Evolutionary conservation across 2,797 vertebrate genomes (phyloP).

Genomic region (Merluccius polli): DNA sequence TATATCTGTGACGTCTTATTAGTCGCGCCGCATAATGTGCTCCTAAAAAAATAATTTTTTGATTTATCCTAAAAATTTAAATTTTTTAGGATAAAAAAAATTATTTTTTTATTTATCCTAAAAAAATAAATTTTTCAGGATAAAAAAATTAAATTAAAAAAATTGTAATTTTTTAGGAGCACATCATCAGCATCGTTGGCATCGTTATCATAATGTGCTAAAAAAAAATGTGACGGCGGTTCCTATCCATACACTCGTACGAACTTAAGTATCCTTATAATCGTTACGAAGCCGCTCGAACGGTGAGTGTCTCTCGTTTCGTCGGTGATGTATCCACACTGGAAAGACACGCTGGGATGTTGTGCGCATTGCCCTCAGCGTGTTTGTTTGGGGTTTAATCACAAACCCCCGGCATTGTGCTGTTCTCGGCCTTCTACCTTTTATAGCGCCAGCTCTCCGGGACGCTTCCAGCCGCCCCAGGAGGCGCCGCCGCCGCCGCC

Average conservation of each 20-base stretch:
- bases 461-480: constrained; percentile 53
- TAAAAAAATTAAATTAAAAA: too few relatives aligned
- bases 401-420: constrained; percentile 59
- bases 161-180: too few relatives aligned
- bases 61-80: too few relatives aligned
- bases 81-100: too few relatives aligned
- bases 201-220: too few relatives aligned
- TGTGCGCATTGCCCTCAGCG: constrained; percentile 17
- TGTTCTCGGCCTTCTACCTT: constrained; percentile 48
- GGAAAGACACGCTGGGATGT: background rate
- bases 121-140: too few relatives aligned
- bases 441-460: constrained; percentile 26
- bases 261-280: background rate
- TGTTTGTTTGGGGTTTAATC: constrained; percentile 53
- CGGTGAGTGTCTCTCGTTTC: background rate
- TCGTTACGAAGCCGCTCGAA: background rate
- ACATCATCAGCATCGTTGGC: too few relatives aligned
- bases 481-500: constrained; percentile 40
- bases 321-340: background rate
- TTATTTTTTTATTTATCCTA: too few relatives aligned
- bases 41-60: too few relatives aligned
- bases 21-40: background rate
- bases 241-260: background rate
- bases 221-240: background rate
- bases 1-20: background rate